These are phyloP conservation scores for Geranospiza caerulescens DNA, from an alignment of 2,797 vertebrate genomes.

Conservation along the genomic window DNA sequence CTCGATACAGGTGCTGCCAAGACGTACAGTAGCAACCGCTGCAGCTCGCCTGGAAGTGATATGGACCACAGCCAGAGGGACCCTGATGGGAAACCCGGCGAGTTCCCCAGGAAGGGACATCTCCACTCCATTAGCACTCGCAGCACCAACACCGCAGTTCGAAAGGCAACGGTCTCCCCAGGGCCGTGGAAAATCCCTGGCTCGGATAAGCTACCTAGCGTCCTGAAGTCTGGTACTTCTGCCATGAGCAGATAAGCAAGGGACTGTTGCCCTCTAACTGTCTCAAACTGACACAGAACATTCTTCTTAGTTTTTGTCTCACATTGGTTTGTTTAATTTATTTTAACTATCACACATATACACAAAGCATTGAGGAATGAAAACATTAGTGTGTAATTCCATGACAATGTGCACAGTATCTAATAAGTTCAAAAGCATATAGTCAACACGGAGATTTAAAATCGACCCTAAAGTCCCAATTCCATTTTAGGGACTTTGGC, in stretches of 20 bases:
- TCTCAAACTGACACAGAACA: slow-evolving; percentile 72
- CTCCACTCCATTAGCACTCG: slow-evolving; percentile 73
- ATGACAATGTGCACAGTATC: slow-evolving; percentile 78
- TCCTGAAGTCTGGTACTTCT: slow-evolving; percentile 88
- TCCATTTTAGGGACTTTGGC: slow-evolving; percentile 76
- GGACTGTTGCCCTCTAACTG: slow-evolving; percentile 70
- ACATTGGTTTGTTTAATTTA: slow-evolving; percentile 94
- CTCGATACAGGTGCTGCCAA: slow-evolving; percentile 77
- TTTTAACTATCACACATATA: slow-evolving; percentile 82
- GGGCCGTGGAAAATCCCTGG: slow-evolving; percentile 98
- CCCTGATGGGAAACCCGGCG: slow-evolving; percentile 76
- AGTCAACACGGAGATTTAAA: slow-evolving; percentile 68
- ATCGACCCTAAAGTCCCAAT: slow-evolving; percentile 73
- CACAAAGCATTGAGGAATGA: slow-evolving; percentile 90
- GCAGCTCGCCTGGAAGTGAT: slow-evolving; percentile 71
- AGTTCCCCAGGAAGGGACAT: slow-evolving; percentile 79
- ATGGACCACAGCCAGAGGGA: slow-evolving; percentile 77
- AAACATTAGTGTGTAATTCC: slow-evolving; percentile 80
- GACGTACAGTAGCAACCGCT: slow-evolving; percentile 65
- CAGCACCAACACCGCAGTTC: slow-evolving; percentile 73
- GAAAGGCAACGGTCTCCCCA: slow-evolving; percentile 91
- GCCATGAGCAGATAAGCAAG: slow-evolving; percentile 91
- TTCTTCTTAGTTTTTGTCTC: slow-evolving; percentile 76
- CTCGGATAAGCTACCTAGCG: slow-evolving; percentile 90
- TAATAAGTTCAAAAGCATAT: slow-evolving; percentile 65